Base-by-base conservation (phyloP, 2,888 invertebrate species). In the Gnatocerus cornutus region DNA sequence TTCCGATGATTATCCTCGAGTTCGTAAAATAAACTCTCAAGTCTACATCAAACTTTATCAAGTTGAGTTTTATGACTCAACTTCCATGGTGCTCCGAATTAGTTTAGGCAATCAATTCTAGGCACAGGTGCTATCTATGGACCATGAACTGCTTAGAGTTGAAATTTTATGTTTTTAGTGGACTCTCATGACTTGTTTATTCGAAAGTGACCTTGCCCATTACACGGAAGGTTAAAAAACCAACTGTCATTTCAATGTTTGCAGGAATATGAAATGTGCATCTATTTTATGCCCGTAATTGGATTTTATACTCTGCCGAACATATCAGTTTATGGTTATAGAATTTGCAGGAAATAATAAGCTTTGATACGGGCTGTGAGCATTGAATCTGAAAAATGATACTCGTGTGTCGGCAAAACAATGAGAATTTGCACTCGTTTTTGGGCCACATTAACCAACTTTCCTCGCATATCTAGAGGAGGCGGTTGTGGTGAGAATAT, bases 251-350 rank as follows among this genome's bases (percentile, higher is more conserved):
- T 46, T 21, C 45, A n/a, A 46, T 59, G 59, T 21, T 45, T 46
- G 45, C 45, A 46, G 30, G 59, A 59, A 59, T 59, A 59, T 45
- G 45, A 45, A 45, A 33, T 33, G 33, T 33, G 33, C 58, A 59
- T 45, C 43, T 45, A 59, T 30, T 45, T 41, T 56, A n/a, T 33
- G 2, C 33, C n/a, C 9, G 33, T 39, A 41, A 65, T 65, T 65
- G 65, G 65, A 65, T 65, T 65, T 65, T 39, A 56, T 48, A 37
- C 56, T 65, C 65, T 41, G n/a, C 46, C 27, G 65, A 52, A 33
- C 48, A 16, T n/a, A 56, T 8, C 53, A 14, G 29, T 8, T 16
- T 46, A 16, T 45, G 21, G 45, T 56, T 58, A 30, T 21, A 37
- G 27, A 14, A 10, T 59, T 59, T 59, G 14, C 46, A 16, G 16